Evolutionary conservation across 2,113 vertebrate genomes (phyloP).

Genomic region (Xenus cinereus): DNA sequence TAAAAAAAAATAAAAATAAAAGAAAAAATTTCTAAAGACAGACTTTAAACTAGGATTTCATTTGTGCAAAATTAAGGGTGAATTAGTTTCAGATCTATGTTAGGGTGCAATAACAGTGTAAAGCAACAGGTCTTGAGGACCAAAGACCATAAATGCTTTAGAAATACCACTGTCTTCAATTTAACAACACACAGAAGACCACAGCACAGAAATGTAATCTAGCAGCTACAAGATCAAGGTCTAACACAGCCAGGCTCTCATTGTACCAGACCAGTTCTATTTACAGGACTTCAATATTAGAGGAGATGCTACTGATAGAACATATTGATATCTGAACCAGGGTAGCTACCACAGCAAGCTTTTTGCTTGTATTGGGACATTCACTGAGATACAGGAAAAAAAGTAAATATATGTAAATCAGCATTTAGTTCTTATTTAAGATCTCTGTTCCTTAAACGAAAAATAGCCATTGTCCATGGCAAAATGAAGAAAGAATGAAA

Average conservation of each 20-base stretch:
- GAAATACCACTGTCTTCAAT: not conserved
- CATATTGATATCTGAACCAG: not conserved
- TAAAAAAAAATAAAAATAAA: not conserved
- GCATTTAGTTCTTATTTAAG: not conserved
- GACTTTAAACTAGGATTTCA: not conserved
- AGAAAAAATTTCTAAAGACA: not conserved
- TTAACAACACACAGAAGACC: not conserved
- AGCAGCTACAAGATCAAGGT: not conserved
- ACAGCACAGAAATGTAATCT: not conserved
- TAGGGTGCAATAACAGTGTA: not conserved
- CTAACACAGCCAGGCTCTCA: not conserved
- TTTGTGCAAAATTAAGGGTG: not conserved
- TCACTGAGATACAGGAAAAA: not conserved
- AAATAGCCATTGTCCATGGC: not conserved
- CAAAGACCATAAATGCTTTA: not conserved
- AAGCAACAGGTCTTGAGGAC: not conserved
- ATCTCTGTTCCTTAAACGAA: not conserved
- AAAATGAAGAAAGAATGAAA: not conserved
- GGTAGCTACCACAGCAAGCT: not conserved
- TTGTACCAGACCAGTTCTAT: not conserved
- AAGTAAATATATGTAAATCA: not conserved
- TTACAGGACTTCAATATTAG: accelerated
- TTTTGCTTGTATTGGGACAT: not conserved
- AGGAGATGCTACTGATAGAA: not conserved
- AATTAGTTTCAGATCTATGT: not conserved